Evolutionary conservation across 1,140 invertebrate genomes (phyloP).

Genomic region (Anthonomus grandis): DNA sequence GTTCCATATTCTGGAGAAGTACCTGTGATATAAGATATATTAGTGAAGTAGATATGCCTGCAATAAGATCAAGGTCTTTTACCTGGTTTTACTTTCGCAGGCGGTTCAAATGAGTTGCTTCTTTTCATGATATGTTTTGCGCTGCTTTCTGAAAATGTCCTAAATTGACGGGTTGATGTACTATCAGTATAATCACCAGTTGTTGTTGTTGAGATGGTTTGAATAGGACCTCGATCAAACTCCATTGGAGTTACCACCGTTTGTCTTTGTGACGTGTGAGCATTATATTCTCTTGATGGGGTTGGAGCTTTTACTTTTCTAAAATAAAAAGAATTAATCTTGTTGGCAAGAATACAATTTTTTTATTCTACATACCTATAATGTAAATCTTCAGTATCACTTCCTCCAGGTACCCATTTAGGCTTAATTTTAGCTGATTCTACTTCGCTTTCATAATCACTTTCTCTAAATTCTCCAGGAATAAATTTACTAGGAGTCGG

Average conservation of each 20-base stretch:
- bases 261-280: slow-evolving; percentile 50
- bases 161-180: slow-evolving; percentile 33
- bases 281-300: slow-evolving; percentile 46
- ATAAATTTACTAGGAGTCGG: slow-evolving; percentile 66
- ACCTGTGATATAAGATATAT: too few species aligned
- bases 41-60: too few species aligned
- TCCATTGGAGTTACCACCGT: slow-evolving; percentile 58
- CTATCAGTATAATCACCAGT: slow-evolving; percentile 32
- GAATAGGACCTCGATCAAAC: slow-evolving; percentile 56
- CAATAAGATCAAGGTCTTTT: background rate
- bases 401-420: slow-evolving; percentile 59
- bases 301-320: slow-evolving; percentile 56
- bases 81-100: slow-evolving; percentile 28
- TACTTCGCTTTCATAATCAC: slow-evolving; percentile 69
- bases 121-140: slow-evolving; percentile 43
- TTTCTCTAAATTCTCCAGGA: slow-evolving; percentile 64
- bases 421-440: slow-evolving; percentile 59
- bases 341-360: background rate
- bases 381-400: slow-evolving; percentile 56
- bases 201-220: slow-evolving; percentile 44
- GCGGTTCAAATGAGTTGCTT: slow-evolving; percentile 40
- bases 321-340: background rate
- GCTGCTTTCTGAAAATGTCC: slow-evolving; percentile 33
- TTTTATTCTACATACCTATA: slow-evolving; percentile 48
- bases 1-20: slow-evolving; percentile 61